Evolutionary conservation across 2,888 invertebrate species (phyloP), one percentile per base, ranked within the genome.

Genomic region (Orchestes rusci): DNA sequence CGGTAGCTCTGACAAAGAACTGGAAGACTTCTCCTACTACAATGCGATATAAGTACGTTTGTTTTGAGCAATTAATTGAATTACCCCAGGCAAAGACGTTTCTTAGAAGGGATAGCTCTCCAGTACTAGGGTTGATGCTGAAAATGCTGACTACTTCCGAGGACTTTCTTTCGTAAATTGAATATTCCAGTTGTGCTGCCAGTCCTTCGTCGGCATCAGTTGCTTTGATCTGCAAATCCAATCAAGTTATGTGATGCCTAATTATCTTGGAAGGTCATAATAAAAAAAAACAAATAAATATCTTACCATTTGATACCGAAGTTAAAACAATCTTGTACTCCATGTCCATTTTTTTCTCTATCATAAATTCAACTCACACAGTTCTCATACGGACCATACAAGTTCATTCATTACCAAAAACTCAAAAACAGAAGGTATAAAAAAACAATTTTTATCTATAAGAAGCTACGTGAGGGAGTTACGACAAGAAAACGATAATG

Each of bases 1-100:
- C 94, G 39, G 79, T 79, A 12, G 91, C 95, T 48, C 89, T 79
- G 39, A 95, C 83, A 70, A 93, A 92, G 66, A 94, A 85, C 70
- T 89, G 89, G 66, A 90, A 82, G 40, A 82, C 74, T 66, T 84
- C 80, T 46, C 83, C 83, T 64, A 80, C 85, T 83, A 59, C 34
- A 71, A 71, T 35, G 34, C 29, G 40, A 49, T 39, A 45, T 36
- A 32, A 38, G 5, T 30, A 10, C 7, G 12, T 10, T 30, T 30
- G 5, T 12, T 30, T 30, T 7, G 12, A 23, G 7, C 27, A 10
- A 8, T 23, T 10, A 13, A 30, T 30, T 13, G 31, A 3, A 54
- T 61, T 63, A 69, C 70, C 67, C 56, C 57, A 79, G 16, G 73
- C 66, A 12, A 74, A 64, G 13, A 80, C 78, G 59, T 77, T 74